phyloP scores from a whole-genome alignment of 2,888 invertebrate genomes.

The Heliconius cydno region DNA sequence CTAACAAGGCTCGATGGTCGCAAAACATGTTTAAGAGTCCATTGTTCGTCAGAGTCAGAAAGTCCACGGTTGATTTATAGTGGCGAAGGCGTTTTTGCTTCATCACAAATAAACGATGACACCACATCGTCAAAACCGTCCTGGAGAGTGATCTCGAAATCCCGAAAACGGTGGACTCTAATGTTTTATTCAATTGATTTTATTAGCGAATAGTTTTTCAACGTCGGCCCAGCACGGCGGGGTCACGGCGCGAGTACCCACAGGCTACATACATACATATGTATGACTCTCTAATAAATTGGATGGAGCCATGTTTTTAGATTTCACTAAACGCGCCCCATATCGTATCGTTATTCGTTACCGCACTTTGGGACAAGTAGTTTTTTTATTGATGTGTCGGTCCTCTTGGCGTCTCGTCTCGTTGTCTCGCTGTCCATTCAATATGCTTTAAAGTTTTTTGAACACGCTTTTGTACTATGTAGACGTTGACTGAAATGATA shows the following conservation, averaged over 20 bases:
- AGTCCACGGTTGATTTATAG: constrained; percentile 19
- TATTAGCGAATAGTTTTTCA: constrained; percentile 74
- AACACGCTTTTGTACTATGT: background rate
- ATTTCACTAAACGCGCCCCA: constrained; percentile 25
- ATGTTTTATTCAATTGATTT: constrained; percentile 79
- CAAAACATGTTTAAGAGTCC: constrained; percentile 19
- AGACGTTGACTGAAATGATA: background rate
- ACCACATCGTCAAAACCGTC: background rate
- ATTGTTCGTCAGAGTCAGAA: constrained; percentile 16
- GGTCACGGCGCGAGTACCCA: constrained; percentile 49
- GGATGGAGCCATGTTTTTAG: constrained; percentile 51
- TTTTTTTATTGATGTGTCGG: constrained; percentile 4
- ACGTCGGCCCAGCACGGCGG: constrained; percentile 51
- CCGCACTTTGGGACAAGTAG: constrained; percentile 9
- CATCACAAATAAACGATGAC: constrained; percentile 18
- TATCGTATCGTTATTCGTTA: background rate
- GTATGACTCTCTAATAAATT: constrained; percentile 76
- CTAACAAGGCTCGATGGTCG: constrained; percentile 21
- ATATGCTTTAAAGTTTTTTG: background rate
- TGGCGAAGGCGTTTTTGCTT: constrained; percentile 16
- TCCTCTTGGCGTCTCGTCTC: background rate
- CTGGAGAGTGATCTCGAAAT: constrained; percentile 49
- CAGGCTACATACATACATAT: constrained; percentile 62
- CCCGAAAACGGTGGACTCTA: constrained; percentile 69
- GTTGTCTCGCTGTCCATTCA: constrained; percentile 3